A percentile compares a stretch with the other conserved stretches of the same genome.
Evolutionary conservation across 2,888 invertebrate species (phyloP).

Genomic region (Drosophila maculinotata): DNA sequence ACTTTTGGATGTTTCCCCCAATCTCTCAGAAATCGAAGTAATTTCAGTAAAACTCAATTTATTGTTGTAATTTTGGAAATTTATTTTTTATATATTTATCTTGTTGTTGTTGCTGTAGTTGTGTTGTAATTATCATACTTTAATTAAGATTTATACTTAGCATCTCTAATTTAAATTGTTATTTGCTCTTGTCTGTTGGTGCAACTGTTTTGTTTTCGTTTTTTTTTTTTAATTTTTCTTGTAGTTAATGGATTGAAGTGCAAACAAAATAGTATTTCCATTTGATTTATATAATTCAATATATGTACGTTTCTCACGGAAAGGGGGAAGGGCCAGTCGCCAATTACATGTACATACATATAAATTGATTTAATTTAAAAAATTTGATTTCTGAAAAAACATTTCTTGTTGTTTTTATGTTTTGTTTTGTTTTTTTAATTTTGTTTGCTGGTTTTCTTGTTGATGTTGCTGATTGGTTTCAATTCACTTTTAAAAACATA

Average conservation of each 20-base stretch:
- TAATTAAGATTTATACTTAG: slow-evolving; percentile 78
- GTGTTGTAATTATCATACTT: slow-evolving; percentile 69
- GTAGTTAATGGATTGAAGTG: slow-evolving; percentile 53
- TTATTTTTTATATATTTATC: slow-evolving; percentile 78
- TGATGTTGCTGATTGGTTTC: slow-evolving; percentile 27
- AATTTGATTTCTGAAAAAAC: slow-evolving; percentile 57
- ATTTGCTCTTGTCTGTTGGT: slow-evolving; percentile 61
- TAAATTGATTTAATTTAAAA: slow-evolving; percentile 60
- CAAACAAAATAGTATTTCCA: slow-evolving; percentile 47
- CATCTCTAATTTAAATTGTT: slow-evolving; percentile 68
- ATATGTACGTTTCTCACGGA: slow-evolving; percentile 15
- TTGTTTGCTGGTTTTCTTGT: slow-evolving; percentile 29
- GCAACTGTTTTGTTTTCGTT: slow-evolving; percentile 42
- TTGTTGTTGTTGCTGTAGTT: slow-evolving; percentile 70
- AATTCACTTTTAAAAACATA: slow-evolving; percentile 58
- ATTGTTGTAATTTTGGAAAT: slow-evolving; percentile 71
- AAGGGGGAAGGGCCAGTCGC: slow-evolving; percentile 4
- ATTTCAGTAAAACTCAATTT: slow-evolving; percentile 2
- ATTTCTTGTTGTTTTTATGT: slow-evolving; percentile 14
- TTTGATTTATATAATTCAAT: slow-evolving; percentile 34
- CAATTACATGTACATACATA: slow-evolving; percentile 42
- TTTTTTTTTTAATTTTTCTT: slow-evolving; percentile 18
- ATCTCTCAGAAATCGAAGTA: too few species aligned
- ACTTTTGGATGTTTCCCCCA: too few species aligned
- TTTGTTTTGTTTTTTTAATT: slow-evolving; percentile 22